Base-by-base conservation (phyloP, 2,113 vertebrate species). In the Rhinoderma darwinii region DNA sequence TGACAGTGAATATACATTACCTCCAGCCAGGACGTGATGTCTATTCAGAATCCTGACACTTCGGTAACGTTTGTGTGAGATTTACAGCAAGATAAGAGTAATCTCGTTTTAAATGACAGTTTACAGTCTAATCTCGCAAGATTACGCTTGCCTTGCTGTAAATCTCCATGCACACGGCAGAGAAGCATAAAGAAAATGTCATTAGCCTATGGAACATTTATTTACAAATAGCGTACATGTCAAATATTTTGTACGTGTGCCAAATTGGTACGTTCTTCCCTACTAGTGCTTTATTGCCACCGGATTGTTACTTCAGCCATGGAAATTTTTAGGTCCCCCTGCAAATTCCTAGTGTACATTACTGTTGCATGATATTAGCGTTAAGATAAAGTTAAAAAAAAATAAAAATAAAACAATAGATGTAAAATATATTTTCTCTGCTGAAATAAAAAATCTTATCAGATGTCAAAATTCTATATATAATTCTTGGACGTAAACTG, bases 371-470 rank as follows among this genome's bases (percentile, higher is more conserved):
- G 12, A 15, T 47, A 15, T 14, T 59, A 35, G 30, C 32, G 54
- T 37, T n/a, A 14, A 84, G 18, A 14, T 75, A 44, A 14, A 35
- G 83, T 30, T 9, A 50, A 39, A 22, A 8, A 20, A 54, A 30
- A 15, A 50, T 27, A 22, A 8, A 20, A 54, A 30, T 0, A 59
- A 54, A 39, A 75, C 35, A 84, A 76, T 84, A 59, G 25, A 14
- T 25, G n/a, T 74, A 61, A 75, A 56, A 75, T 75, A 17, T 10
- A 39, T 77, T 63, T 35, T 61, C 56, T 22, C 8, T 47, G 14
- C 50, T 56, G 17, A 77, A 66, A 47, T 27, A 83, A 51, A 70
- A 30, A 75, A 75, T 18, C 72, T 41, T 74, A 84, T 84, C 70
- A 84, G 20, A 37, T 73, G 39, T 54, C 44, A 14, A 37, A 41